Conservation (phyloP, 2,888 invertebrate genomes). For the Pseudococcus viburni region DNA sequence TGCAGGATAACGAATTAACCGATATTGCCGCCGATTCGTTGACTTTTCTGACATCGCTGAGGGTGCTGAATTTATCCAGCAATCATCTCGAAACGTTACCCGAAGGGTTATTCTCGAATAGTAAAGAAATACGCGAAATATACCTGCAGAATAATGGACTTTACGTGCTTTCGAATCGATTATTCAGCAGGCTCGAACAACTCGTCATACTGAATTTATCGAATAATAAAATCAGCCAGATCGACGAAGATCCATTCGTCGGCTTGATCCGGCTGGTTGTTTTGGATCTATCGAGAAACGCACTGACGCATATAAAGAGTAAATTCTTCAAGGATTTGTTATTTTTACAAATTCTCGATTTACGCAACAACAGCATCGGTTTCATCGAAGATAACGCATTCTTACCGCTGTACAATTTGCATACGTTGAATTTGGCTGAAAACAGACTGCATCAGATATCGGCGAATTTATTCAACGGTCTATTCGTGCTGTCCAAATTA, state of each 20-base stretch:
- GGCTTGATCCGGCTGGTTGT: conserved; percentile 88
- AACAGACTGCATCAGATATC: conserved; percentile 87
- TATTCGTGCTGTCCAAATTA: conserved; percentile 86
- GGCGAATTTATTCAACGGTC: conserved; percentile 85
- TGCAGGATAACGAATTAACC: conserved; percentile 87
- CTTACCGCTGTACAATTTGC: conserved; percentile 87
- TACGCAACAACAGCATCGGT: conserved; percentile 90
- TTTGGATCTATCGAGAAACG: conserved; percentile 87
- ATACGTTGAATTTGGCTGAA: conserved; percentile 89
- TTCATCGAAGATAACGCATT: conserved; percentile 91
- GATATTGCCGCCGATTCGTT: conserved; percentile 86
- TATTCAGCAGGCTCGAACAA: conserved; percentile 88
- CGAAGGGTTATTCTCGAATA: conserved; percentile 84
- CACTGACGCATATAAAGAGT: conserved; percentile 86
- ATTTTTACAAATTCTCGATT: conserved; percentile 87
- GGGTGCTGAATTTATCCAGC: conserved; percentile 87
- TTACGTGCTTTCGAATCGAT: conserved; percentile 84
- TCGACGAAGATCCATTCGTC: conserved; percentile 88
- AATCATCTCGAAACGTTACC: conserved; percentile 88
- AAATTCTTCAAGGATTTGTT: conserved; percentile 89
- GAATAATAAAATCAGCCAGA: conserved; percentile 86
- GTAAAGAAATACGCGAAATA: conserved; percentile 85
- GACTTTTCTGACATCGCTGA: conserved; percentile 83
- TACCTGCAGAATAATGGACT: conserved; percentile 89
- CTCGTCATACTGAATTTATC: conserved; percentile 87